Percentiles rank a stretch among this genome's conserved stretches.
Conservation (phyloP, 92 coral and sea anemone species). For the Palythoa heliodiscus region DNA sequence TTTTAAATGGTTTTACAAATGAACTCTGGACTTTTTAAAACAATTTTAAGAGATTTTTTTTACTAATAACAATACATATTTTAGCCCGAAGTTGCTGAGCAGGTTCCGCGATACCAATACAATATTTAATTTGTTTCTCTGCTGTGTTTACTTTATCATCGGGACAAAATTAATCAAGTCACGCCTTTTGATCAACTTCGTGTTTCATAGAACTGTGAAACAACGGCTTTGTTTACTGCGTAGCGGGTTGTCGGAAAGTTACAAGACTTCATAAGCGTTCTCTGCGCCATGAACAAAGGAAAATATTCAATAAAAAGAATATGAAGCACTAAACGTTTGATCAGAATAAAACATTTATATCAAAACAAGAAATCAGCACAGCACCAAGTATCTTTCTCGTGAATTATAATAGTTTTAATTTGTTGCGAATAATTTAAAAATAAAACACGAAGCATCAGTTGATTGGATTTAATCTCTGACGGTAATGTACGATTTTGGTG, state of each 20-base stretch:
- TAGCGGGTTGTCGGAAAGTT: slow-evolving; percentile 32
- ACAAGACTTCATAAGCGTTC: slow-evolving; percentile 21
- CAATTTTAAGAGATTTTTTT: background rate
- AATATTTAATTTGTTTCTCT: slow-evolving; percentile 28
- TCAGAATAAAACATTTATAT: background rate
- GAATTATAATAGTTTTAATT: background rate
- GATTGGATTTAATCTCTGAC: background rate
- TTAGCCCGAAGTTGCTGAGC: background rate
- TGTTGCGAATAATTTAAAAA: background rate
- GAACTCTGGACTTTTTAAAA: background rate
- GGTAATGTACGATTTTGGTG: background rate
- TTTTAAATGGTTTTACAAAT: background rate
- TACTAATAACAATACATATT: background rate
- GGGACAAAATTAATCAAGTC: slow-evolving; percentile 40
- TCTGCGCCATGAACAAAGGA: slow-evolving; percentile 11
- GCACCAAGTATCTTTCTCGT: background rate
- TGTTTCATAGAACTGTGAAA: slow-evolving; percentile 38
- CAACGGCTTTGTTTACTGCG: slow-evolving; percentile 8
- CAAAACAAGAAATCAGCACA: background rate
- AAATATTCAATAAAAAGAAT: slow-evolving; percentile 28
- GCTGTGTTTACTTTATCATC: slow-evolving; percentile 32
- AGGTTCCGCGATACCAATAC: background rate
- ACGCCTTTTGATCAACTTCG: slow-evolving; percentile 30
- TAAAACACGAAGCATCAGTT: background rate
- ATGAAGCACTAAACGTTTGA: background rate